Evolutionary conservation across 2,888 invertebrate species (phyloP).

Genomic region (Mesopsocus fuscifrons): DNA sequence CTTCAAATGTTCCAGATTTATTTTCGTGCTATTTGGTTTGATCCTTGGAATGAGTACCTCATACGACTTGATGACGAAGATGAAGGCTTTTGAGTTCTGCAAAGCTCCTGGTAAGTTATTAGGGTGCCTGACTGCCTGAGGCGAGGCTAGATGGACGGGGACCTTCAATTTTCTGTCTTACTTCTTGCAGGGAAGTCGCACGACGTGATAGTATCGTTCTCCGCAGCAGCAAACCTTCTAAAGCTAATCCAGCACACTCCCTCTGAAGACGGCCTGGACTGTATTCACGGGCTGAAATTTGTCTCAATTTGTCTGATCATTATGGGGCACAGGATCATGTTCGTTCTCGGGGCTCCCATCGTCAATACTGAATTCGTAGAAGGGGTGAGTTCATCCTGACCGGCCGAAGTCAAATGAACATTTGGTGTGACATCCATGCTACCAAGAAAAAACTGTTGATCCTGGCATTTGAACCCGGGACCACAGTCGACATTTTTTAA

Average conservation of each 20-base stretch:
- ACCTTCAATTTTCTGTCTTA: too few species aligned
- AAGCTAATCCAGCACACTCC: slow-evolving; percentile 18
- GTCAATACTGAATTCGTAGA: slow-evolving; percentile 21
- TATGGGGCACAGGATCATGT: slow-evolving; percentile 22
- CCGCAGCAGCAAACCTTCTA: slow-evolving; percentile 19
- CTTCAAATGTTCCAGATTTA: not conserved
- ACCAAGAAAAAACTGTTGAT: too few species aligned
- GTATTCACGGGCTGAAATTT: slow-evolving; percentile 21
- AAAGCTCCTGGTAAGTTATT: not conserved
- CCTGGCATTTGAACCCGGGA: too few species aligned
- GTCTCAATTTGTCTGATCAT: slow-evolving; percentile 21
- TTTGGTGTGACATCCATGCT: too few species aligned
- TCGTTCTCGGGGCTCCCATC: slow-evolving; percentile 21
- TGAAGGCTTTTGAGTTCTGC: not conserved
- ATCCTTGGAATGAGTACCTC: not conserved
- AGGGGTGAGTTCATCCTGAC: slow-evolving; percentile 18
- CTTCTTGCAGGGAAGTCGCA: not conserved
- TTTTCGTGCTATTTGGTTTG: not conserved
- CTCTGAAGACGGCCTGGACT: slow-evolving; percentile 19
- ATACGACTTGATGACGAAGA: not conserved
- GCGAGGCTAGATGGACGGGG: too few species aligned
- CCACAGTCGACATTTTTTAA: too few species aligned
- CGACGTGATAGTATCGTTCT: slow-evolving; percentile 19
- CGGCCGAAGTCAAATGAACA: too few species aligned
- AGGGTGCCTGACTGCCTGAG: too few species aligned